phyloP scores from a whole-genome alignment of 2,113 vertebrate genomes.

The Isurus oxyrinchus region DNA sequence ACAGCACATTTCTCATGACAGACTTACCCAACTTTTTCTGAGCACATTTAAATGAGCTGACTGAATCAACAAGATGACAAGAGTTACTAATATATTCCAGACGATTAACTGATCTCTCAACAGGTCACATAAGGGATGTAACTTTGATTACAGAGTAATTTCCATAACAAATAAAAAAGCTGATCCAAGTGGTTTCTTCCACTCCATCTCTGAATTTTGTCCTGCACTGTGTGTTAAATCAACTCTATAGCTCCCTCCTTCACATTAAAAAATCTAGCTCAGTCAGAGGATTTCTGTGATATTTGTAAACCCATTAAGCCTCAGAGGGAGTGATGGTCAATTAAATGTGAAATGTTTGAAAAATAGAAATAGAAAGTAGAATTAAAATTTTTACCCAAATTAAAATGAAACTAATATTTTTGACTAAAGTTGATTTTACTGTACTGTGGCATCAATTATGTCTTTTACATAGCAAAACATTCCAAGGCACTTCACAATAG shows the following conservation, averaged over 20 bases:
- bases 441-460: background rate
- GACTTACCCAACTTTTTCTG: background rate
- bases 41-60: background rate
- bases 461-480: background rate
- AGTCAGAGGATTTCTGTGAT: background rate
- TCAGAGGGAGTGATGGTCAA: background rate
- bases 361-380: background rate
- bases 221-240: background rate
- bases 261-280: background rate
- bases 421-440: background rate
- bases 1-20: background rate
- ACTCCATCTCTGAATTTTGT: background rate
- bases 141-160: background rate
- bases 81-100: background rate
- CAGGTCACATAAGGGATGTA: background rate
- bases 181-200: background rate
- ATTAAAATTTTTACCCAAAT: background rate
- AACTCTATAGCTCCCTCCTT: background rate
- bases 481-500: background rate
- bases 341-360: background rate
- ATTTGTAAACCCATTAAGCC: background rate
- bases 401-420: background rate
- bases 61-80: background rate
- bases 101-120: background rate
- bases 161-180: background rate